Evolutionary conservation across 1,140 invertebrate genomes (phyloP).

Genomic region (Pseudomyrmex gracilis): DNA sequence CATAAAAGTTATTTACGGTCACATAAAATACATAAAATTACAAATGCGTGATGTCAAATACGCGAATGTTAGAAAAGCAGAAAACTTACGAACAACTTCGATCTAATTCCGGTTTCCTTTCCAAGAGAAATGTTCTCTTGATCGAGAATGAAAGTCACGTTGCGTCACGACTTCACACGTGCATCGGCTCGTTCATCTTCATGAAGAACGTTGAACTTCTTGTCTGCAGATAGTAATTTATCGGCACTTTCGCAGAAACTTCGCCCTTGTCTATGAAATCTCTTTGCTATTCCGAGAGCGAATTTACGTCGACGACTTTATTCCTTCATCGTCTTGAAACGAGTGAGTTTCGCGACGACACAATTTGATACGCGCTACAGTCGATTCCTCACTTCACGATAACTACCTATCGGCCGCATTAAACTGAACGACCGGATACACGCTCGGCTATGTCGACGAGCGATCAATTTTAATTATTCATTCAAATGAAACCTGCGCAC

Average conservation of each 20-base stretch:
- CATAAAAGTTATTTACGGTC: no score
- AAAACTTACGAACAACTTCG: slow-evolving; percentile 1
- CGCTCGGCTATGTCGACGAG: background rate
- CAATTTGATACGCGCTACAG: background rate
- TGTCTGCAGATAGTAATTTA: slow-evolving; percentile 18
- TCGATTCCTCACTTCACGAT: slow-evolving; percentile 9
- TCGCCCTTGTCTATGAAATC: background rate
- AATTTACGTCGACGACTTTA: background rate
- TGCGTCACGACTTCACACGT: slow-evolving; percentile 14
- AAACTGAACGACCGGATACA: background rate
- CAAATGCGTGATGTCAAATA: no score
- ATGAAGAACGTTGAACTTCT: slow-evolving; percentile 12
- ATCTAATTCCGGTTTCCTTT: background rate
- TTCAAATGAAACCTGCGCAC: background rate
- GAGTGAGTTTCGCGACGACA: background rate
- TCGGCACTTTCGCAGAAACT: slow-evolving; percentile 3
- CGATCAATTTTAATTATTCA: background rate
- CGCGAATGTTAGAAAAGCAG: background rate
- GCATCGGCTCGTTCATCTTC: slow-evolving; percentile 33
- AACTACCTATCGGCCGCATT: slow-evolving; percentile 25
- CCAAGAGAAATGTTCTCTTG: background rate
- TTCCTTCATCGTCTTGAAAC: background rate
- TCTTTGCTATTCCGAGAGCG: background rate
- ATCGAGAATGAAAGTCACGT: slow-evolving; percentile 15
- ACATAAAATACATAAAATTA: no score